Evolutionary conservation across 2,113 vertebrate species (phyloP).

Genomic region (Oxyura jamaicensis): DNA sequence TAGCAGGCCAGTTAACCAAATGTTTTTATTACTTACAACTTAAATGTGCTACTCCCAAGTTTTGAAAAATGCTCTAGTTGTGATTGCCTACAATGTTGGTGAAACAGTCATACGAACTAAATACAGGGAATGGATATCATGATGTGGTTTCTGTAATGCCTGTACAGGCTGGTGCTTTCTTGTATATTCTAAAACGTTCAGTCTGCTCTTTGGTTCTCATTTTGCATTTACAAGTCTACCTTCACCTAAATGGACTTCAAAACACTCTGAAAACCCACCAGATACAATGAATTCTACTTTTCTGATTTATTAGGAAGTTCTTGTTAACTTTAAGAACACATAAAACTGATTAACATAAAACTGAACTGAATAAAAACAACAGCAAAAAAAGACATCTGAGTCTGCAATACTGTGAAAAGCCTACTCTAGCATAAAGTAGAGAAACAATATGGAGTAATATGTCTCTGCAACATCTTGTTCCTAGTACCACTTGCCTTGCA

Average conservation of each 20-base stretch:
- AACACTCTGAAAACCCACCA: neutral
- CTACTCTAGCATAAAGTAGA: neutral
- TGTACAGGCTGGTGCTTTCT: rapidly evolving
- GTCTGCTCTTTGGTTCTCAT: neutral
- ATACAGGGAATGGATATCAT: rapidly evolving
- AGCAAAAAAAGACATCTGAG: neutral
- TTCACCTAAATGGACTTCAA: neutral
- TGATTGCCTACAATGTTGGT: neutral
- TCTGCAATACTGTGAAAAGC: neutral
- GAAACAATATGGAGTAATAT: neutral
- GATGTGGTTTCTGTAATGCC: neutral
- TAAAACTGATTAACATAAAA: neutral
- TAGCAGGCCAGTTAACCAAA: neutral
- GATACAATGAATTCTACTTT: neutral
- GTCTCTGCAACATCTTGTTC: neutral
- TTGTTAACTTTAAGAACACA: neutral
- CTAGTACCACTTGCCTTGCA: neutral
- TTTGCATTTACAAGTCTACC: neutral
- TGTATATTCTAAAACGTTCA: neutral
- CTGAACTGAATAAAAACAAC: neutral
- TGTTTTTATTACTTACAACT: neutral
- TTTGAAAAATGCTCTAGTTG: neutral
- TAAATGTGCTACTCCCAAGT: neutral
- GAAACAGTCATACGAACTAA: neutral
- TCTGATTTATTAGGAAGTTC: neutral